A percentile compares a stretch with the other conserved stretches of the same genome.
phyloP scores from a whole-genome alignment of 2,113 vertebrate species.

The Oryzias melastigma region DNA sequence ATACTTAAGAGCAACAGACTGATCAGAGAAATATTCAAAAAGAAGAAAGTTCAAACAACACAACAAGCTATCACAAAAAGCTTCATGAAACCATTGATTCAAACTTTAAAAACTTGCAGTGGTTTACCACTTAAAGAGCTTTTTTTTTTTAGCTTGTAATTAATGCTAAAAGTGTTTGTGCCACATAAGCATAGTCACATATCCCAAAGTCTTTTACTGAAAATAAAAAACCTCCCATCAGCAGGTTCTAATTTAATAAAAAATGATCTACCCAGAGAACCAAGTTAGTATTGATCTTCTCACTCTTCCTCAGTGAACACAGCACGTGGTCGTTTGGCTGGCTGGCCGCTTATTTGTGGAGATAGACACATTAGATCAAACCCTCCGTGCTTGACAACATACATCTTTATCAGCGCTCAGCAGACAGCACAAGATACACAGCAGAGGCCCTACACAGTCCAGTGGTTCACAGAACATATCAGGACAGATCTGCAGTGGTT shows the following conservation, averaged over 20 bases:
- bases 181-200: too few species aligned
- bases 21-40: too few species aligned
- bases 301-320: neutral
- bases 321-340: constrained; percentile 7
- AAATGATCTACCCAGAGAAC: constrained; percentile 33
- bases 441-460: constrained; percentile 2
- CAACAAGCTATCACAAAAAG: too few species aligned
- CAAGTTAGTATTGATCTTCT: constrained; percentile 53
- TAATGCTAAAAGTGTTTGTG: too few species aligned
- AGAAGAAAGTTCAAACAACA: too few species aligned
- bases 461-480: neutral
- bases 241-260: constrained; percentile 43
- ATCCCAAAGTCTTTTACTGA: neutral
- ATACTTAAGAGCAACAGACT: too few species aligned
- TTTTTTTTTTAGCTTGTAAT: too few species aligned
- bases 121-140: too few species aligned
- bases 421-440: constrained; percentile 9
- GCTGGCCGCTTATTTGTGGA: constrained; percentile 19
- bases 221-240: constrained; percentile 23
- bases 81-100: too few species aligned
- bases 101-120: too few species aligned
- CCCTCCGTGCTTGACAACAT: constrained; percentile 27
- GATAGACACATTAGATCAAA: constrained; percentile 16
- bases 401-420: constrained; percentile 32
- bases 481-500: too few species aligned